Conservation (phyloP, 2,113 vertebrate genomes). For the Corythornis madagascariensis region DNA sequence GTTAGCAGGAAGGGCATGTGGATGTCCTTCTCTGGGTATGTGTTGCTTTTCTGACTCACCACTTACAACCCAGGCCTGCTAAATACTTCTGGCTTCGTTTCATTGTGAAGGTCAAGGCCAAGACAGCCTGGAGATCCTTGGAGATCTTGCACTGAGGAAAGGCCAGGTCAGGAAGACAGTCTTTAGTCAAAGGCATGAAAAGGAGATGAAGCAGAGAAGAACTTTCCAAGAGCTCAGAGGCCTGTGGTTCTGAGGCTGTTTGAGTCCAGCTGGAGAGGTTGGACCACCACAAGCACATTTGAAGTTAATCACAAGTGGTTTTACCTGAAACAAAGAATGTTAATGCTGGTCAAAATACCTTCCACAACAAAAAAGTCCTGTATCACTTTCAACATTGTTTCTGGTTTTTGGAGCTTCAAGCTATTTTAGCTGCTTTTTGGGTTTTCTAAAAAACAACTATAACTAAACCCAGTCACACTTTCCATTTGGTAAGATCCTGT, state of each 20-base stretch:
- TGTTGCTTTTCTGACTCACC: background rate
- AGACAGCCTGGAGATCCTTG: background rate
- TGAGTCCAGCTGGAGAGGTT: background rate
- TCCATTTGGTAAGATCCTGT: background rate
- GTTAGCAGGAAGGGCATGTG: background rate
- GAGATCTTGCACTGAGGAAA: background rate
- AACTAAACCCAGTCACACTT: background rate
- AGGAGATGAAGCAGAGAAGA: background rate
- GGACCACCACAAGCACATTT: background rate
- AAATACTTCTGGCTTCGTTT: background rate
- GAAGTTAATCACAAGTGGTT: background rate
- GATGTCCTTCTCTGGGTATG: no score
- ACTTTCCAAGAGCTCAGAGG: background rate
- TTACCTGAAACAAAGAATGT: background rate
- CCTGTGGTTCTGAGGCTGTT: background rate
- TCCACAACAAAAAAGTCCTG: background rate
- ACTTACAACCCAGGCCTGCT: background rate
- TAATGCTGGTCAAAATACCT: background rate
- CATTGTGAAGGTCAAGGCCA: background rate
- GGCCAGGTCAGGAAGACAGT: background rate
- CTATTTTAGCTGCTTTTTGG: background rate
- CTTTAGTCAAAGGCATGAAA: background rate
- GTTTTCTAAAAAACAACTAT: background rate
- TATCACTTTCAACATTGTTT: background rate
- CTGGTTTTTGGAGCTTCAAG: background rate